Conservation (phyloP, 2,888 invertebrate genomes). For the Trissolcus japonicus region DNA sequence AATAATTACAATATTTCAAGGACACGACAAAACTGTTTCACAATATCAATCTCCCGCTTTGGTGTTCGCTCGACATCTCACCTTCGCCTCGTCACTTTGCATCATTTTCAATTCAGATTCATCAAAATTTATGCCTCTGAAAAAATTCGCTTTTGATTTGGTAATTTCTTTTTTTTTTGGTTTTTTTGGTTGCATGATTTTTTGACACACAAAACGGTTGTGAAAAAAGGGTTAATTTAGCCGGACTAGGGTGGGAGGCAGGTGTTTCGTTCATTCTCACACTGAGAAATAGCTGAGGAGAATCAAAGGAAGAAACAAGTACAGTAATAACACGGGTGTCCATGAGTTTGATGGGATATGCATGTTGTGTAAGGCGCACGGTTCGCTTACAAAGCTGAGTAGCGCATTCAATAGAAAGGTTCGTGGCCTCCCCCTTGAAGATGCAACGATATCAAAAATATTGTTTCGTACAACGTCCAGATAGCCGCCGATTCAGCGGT, state of each 20-base stretch:
- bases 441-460: constrained; percentile 13
- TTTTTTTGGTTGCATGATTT: too few species aligned
- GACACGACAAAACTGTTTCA: background rate
- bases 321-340: constrained; percentile 40
- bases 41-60: too few species aligned
- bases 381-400: constrained; percentile 14
- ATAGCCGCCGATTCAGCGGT: background rate
- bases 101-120: too few species aligned
- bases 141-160: too few species aligned
- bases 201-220: too few species aligned
- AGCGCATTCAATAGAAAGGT: constrained; percentile 21
- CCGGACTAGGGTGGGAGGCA: constrained; percentile 7
- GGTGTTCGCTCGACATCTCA: too few species aligned
- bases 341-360: constrained; percentile 42
- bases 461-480: background rate
- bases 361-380: constrained; percentile 33
- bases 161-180: too few species aligned
- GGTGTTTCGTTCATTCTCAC: constrained; percentile 17
- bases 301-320: constrained; percentile 34
- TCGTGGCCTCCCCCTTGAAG: constrained; percentile 12
- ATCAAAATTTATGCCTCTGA: too few species aligned
- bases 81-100: too few species aligned
- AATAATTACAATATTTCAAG: constrained; percentile 21
- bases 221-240: constrained; percentile 8
- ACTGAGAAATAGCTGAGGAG: constrained; percentile 19